These are phyloP conservation scores for Arenaria interpres DNA, from an alignment of 2,113 vertebrate genomes.

Conservation along the genomic window DNA sequence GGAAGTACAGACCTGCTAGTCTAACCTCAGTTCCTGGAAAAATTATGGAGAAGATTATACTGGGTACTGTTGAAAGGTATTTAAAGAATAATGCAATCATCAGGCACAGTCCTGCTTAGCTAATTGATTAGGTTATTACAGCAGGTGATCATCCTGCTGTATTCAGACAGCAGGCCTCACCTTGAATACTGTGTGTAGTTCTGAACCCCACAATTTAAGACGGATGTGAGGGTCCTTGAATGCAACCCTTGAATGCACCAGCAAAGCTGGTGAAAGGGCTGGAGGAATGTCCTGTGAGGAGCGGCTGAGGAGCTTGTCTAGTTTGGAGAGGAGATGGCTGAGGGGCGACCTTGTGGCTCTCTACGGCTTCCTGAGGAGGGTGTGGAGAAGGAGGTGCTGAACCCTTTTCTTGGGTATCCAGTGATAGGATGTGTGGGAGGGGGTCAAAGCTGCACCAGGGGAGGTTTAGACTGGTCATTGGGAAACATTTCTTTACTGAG, in stretches of 20 bases:
- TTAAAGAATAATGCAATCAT: not conserved
- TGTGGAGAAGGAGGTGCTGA: no score
- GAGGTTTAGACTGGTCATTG: no score
- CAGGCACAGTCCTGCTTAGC: not conserved
- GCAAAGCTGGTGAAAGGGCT: not conserved
- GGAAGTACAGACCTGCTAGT: not conserved
- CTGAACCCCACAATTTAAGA: not conserved
- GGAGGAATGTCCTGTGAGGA: not conserved
- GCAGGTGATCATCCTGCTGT: not conserved
- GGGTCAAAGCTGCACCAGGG: not conserved
- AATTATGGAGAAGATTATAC: not conserved
- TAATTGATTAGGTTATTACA: not conserved
- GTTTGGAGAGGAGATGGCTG: not conserved
- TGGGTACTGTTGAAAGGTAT: not conserved
- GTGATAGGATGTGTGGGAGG: not conserved
- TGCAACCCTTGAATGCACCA: no score
- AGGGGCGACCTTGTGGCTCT: not conserved
- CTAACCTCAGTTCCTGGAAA: not conserved
- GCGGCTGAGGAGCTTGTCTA: not conserved
- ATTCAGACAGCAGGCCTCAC: not conserved
- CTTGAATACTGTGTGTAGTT: not conserved
- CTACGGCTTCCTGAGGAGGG: not conserved
- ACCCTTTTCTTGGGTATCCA: not conserved
- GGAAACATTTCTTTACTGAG: not conserved
- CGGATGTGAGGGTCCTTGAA: not conserved